Base-by-base conservation (phyloP, 2,113 vertebrate species). In the Silurus asotus region DNA sequence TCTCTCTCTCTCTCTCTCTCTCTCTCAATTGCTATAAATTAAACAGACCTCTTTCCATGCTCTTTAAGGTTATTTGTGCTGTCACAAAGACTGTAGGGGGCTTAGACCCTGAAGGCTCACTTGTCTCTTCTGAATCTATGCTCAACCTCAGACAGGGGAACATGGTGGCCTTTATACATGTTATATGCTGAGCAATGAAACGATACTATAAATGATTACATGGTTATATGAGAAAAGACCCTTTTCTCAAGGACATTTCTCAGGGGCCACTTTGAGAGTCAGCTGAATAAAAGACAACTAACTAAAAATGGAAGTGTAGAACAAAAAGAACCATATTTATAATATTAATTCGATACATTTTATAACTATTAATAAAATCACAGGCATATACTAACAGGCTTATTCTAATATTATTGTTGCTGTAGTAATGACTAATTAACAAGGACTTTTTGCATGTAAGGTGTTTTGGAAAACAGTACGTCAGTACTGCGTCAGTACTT, bases 11-110 rank as follows among this genome's bases (percentile, higher is more conserved):
- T 37, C 37, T 37, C 37, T 87, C 48, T 72, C 48, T 90, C 48
- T 90, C 37, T 49, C 67, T 67, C 45, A 72, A 85, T 61, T 88
- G 85, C 87, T 13, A 59, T 85, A 87, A 89, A 86, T 48, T 72
- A 86, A 86, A 88, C 58, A 89, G 87, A 89, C 86, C 89, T 86
- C 88, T 88, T 62, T 53, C 80, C 89, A 85, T 83, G 89, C 86
- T 76, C 62, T 89, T 81, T 23, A 86, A 84, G 89, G 88, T 94
- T 94, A 94, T 87, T 94, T 94, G 92, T 93, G 90, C 90, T 87
- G 89, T 92, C 90, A 20, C 51, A 89, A 90, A 92, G 87, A 92
- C 81, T 14, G 82, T 45, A 62, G 17, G 67, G 28, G 61, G 86
- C 78, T 88, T 88, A 87, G 90, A 92, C 69, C 67, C 61, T 89